These are phyloP conservation scores for Standfussiana lucernea DNA, from an alignment of 2,888 invertebrate species.

Conservation along the genomic window DNA sequence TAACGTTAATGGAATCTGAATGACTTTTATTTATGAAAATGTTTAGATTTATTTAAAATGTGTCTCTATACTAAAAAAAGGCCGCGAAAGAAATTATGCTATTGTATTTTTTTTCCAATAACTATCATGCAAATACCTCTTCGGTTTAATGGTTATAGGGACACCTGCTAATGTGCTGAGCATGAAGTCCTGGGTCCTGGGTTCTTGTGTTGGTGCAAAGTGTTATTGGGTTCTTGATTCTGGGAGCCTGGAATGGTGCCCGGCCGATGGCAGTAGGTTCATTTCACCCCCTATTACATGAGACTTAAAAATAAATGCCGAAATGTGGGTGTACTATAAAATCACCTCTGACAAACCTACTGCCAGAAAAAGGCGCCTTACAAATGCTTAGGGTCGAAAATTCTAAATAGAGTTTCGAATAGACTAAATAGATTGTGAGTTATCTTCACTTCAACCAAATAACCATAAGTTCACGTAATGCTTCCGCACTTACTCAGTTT, in stretches of 20 bases:
- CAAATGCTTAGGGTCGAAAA: background rate
- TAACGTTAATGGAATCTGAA: slow-evolving; percentile 29
- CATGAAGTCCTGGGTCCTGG: background rate
- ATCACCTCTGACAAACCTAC: background rate
- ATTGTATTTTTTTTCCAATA: background rate
- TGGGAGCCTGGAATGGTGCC: background rate
- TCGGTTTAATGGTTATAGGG: background rate
- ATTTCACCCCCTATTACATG: background rate
- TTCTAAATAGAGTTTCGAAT: background rate
- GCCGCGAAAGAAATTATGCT: background rate
- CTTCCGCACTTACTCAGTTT: background rate
- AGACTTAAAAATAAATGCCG: background rate
- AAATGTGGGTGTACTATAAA: background rate
- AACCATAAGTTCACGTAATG: background rate
- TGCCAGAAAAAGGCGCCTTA: background rate
- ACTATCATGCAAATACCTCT: background rate
- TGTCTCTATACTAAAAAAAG: background rate
- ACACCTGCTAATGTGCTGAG: background rate
- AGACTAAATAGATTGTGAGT: background rate
- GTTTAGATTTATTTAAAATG: slow-evolving; percentile 12
- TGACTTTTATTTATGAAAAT: slow-evolving; percentile 5
- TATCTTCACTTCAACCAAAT: background rate
- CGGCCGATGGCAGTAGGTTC: background rate
- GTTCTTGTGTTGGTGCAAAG: background rate
- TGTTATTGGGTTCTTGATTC: background rate